A percentile compares a stretch with the other conserved stretches of the same genome.
These are phyloP conservation scores for Onychomys torridus DNA, from an alignment of 2,797 vertebrate species.

Conservation along the genomic window DNA sequence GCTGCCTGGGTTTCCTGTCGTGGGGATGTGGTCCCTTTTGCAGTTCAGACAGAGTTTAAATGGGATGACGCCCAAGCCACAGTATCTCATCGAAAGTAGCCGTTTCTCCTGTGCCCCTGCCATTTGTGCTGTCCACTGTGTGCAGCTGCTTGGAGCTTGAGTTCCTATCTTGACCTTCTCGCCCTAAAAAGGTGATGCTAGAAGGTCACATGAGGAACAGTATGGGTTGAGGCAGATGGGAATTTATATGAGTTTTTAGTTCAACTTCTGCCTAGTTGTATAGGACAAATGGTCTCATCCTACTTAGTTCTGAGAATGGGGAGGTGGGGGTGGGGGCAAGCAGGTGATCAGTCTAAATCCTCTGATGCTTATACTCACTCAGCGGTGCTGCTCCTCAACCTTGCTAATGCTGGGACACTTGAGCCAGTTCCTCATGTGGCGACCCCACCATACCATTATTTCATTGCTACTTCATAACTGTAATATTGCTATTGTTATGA, in stretches of 20 bases:
- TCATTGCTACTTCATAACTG: background rate
- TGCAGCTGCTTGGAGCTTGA: background rate
- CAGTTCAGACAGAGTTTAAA: background rate
- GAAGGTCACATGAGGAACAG: background rate
- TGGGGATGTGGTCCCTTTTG: background rate
- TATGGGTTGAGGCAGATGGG: background rate
- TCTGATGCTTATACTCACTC: background rate
- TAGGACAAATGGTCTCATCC: background rate
- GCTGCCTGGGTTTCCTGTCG: background rate
- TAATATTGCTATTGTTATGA: background rate
- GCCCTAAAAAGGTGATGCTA: background rate
- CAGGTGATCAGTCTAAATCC: background rate
- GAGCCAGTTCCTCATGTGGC: background rate
- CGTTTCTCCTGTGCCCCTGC: background rate
- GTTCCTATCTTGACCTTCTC: background rate
- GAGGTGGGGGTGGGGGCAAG: too few species aligned
- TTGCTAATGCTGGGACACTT: background rate
- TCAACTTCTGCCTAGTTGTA: background rate
- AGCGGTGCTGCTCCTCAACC: background rate
- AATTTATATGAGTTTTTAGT: background rate
- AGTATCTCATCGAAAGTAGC: background rate
- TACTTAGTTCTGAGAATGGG: background rate
- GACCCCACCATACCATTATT: too few species aligned
- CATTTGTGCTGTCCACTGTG: accelerated
- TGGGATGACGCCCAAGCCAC: background rate